Conservation (phyloP, 2,888 invertebrate species). For the Melieria picta region DNA sequence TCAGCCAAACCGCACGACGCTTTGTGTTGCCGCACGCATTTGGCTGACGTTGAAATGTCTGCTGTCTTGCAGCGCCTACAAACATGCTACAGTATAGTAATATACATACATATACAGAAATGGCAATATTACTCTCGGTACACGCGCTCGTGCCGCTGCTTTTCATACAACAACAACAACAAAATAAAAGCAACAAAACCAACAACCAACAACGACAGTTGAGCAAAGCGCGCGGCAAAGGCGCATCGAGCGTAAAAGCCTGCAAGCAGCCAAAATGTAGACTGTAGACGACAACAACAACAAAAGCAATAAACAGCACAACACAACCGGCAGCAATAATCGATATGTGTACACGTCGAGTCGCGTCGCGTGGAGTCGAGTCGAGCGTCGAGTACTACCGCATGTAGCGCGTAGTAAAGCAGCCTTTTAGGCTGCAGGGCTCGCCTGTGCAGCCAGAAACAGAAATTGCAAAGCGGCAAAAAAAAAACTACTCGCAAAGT, state of each 20-base stretch:
- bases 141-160: background rate
- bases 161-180: background rate
- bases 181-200: background rate
- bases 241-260: conserved; percentile 8
- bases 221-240: background rate
- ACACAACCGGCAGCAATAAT: conserved; percentile 48
- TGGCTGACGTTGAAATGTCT: too few species aligned
- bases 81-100: too few species aligned
- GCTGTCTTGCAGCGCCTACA: too few species aligned
- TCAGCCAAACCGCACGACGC: too few species aligned
- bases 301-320: too few species aligned
- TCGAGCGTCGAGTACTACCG: conserved; percentile 10
- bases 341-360: conserved; percentile 46
- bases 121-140: too few species aligned
- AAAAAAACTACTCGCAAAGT: background rate
- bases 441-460: background rate
- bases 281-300: conserved; percentile 20
- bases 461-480: background rate
- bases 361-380: background rate
- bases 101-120: too few species aligned
- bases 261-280: conserved; percentile 11
- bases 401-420: background rate
- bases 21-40: too few species aligned
- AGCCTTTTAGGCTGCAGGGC: conserved; percentile 6
- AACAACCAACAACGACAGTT: background rate